phyloP scores from a whole-genome alignment of 2,113 vertebrate genomes.

The Ranitomeya variabilis region DNA sequence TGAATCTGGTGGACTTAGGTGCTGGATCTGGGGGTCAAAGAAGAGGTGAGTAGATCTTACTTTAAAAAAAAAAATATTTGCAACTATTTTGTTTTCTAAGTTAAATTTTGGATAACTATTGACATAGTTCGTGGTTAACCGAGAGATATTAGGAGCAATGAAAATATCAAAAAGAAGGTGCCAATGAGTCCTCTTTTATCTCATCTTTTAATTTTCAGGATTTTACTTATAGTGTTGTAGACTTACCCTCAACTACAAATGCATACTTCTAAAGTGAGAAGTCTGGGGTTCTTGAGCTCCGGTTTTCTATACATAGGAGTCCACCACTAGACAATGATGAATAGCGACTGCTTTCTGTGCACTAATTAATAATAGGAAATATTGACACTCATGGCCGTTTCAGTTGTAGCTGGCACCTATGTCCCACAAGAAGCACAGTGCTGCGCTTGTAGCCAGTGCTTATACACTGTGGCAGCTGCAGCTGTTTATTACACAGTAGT shows the following conservation, averaged over 20 bases:
- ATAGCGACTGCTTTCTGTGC: slow-evolving; percentile 14
- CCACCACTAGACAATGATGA: not conserved
- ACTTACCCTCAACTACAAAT: not conserved
- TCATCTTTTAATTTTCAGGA: not conserved
- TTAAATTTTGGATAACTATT: no score
- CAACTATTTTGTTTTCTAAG: no score
- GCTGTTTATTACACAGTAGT: slow-evolving; percentile 24
- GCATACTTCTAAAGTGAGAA: not conserved
- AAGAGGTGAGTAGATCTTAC: no score
- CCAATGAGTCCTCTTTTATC: not conserved
- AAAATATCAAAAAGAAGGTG: not conserved
- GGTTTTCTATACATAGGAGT: not conserved
- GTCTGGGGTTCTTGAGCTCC: not conserved
- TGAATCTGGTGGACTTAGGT: no score
- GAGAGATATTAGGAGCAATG: no score
- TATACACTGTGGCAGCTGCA: slow-evolving; percentile 30
- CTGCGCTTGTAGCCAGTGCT: slow-evolving; percentile 8
- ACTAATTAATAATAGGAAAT: slow-evolving; percentile 11
- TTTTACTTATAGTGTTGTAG: not conserved
- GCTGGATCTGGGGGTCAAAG: no score
- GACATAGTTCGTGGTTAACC: no score
- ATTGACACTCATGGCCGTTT: not conserved
- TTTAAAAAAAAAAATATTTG: no score
- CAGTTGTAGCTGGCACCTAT: slow-evolving; percentile 18
- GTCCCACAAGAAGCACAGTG: slow-evolving; percentile 7